Percentiles rank a stretch among this genome's conserved stretches.
Conservation (phyloP, 2,888 invertebrate genomes). For the Cryptus viduatorius region DNA sequence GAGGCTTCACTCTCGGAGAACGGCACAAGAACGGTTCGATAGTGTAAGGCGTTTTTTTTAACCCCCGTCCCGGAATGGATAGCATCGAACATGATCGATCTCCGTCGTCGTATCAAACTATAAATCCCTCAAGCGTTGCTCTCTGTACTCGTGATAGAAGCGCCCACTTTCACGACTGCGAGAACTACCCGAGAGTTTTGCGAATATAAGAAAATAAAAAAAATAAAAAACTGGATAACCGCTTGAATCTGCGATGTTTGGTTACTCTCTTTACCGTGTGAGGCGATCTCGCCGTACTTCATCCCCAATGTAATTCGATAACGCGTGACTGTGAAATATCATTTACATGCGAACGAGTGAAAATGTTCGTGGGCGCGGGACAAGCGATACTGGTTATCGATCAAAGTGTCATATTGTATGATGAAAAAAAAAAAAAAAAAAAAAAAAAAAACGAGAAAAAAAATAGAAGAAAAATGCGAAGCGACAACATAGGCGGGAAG, state of each 20-base stretch:
- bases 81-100: slow-evolving; percentile 67
- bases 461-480: neutral
- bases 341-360: slow-evolving; percentile 18
- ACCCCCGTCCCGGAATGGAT: slow-evolving; percentile 34
- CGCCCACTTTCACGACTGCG: neutral
- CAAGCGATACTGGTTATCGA: slow-evolving; percentile 43
- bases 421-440: neutral
- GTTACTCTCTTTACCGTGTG: neutral
- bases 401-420: slow-evolving; percentile 35
- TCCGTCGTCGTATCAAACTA: slow-evolving; percentile 64
- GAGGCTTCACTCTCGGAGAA: slow-evolving; percentile 47
- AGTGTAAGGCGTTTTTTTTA: slow-evolving; percentile 52
- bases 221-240: neutral
- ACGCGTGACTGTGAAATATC: slow-evolving; percentile 52
- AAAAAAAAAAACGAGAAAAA: neutral
- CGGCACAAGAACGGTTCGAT: slow-evolving; percentile 15
- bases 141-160: neutral
- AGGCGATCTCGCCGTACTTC: neutral
- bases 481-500: neutral
- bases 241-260: neutral
- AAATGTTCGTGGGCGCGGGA: slow-evolving; percentile 3
- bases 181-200: neutral
- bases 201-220: neutral
- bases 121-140: slow-evolving; percentile 59
- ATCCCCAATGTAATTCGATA: slow-evolving; percentile 21